Evolutionary conservation across 1,140 invertebrate species (phyloP), one percentile per base, ranked within the genome.

Genomic region (Calliopsis andreniformis): DNA sequence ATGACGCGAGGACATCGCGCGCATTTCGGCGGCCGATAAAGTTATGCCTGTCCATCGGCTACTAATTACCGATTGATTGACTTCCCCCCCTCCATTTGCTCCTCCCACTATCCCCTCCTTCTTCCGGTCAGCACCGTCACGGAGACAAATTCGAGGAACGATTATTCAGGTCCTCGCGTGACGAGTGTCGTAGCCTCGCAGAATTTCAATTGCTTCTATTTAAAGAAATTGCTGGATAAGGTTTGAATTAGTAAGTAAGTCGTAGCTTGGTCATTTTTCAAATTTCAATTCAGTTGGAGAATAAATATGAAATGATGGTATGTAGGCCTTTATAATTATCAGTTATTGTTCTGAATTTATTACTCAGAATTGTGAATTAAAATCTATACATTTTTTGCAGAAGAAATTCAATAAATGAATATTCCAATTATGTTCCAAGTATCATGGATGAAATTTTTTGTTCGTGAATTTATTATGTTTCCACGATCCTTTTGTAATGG

Each of bases 31-130:
- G 35, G 62, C 67, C 68, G 78, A 66, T 80, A 84, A 83, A 79
- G 72, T 83, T 83, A 83, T 80, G 82, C 63, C 63, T 71, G 76
- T 80, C 77, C 82, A 83, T 79, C 53, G 75, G 82, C 72, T 84
- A 73, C 72, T 83, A 84, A 84, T 84, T 84, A 83, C 49, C 81
- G 49, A 76, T 80, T 83, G 82, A 83, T 77, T 83, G 78, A 76
- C 72, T 80, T 55, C 72, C 71, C 73, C 67, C 49, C 30, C 78
- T 69, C 59, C n/a, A n/a, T n/a, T n/a, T n/a, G n/a, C n/a, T n/a
- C n/a, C n/a, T n/a, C n/a, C n/a, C n/a, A n/a, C n/a, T n/a, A n/a
- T n/a, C n/a, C n/a, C n/a, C n/a, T n/a, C n/a, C n/a, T 59, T 42
- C 53, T 75, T 39, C 56, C 63, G 73, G 8, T 32, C 20, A 25